A percentile compares a stretch with the other conserved stretches of the same genome.
Evolutionary conservation across 2,888 invertebrate species (phyloP).

Genomic region (Erannis defoliaria): DNA sequence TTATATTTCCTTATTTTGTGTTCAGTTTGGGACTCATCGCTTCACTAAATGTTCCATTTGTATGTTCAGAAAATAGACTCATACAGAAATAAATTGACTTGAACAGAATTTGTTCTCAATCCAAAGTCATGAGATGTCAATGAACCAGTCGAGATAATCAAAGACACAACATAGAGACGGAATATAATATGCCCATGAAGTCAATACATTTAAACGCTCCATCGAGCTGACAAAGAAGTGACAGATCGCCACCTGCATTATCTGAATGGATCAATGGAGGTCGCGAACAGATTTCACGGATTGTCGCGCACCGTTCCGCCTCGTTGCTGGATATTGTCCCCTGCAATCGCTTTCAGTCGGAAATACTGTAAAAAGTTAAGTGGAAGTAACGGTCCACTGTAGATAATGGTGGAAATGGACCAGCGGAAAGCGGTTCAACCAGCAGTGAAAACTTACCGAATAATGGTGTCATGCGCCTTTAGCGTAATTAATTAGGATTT

Average conservation of each 20-base stretch:
- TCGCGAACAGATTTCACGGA: conserved; percentile 59
- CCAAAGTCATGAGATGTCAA: neutral
- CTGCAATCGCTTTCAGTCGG: conserved; percentile 37
- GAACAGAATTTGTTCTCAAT: neutral
- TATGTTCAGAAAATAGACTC: too few relatives aligned
- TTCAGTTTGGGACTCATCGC: too few relatives aligned
- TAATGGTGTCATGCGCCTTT: neutral
- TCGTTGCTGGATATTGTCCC: conserved; percentile 55
- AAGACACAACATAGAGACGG: too few relatives aligned
- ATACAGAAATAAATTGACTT: too few relatives aligned
- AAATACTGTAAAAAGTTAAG: conserved; percentile 38
- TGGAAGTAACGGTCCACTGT: conserved; percentile 39
- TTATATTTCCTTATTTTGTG: too few relatives aligned
- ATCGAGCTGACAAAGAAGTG: conserved; percentile 31
- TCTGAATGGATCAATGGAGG: conserved; percentile 43
- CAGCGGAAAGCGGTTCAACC: conserved; percentile 34
- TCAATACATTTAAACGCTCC: conserved; percentile 12
- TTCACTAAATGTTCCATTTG: neutral
- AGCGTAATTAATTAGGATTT: neutral
- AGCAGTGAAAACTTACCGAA: conserved; percentile 20
- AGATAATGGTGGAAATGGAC: conserved; percentile 38
- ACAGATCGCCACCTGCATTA: conserved; percentile 43
- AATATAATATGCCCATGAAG: neutral
- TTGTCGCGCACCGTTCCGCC: conserved; percentile 56
- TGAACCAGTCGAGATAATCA: neutral